Evolutionary conservation across 2,797 vertebrate genomes (phyloP), one percentile per base, ranked within the genome.

Genomic region (Agapornis canus): DNA sequence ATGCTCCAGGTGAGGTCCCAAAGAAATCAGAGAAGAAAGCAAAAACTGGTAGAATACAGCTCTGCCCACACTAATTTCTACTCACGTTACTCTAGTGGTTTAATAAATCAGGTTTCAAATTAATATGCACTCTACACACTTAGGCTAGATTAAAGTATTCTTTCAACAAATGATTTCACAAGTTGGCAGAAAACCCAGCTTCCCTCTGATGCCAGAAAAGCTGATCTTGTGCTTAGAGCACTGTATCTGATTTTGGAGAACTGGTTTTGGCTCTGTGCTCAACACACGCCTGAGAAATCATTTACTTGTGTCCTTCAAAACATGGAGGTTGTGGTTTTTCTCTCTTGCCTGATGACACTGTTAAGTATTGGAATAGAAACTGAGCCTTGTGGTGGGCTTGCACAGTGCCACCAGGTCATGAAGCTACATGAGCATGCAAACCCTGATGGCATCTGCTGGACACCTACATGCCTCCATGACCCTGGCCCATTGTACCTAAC

Each of bases 111-210:
- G 14, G 37, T 76, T 89, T 59, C 51, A 52, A 92, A 69, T 88
- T 52, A 79, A 61, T 56, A 60, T 1, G 5, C 6, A 63, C 31
- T 80, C 25, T 22, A 27, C 42, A 59, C 8, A 32, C 2, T 71
- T 29, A 69, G 1, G 13, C 6, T 43, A 72, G 27, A n/a, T 63
- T 73, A 82, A 91, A 91, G 60, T 68, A 66, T 13, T n/a, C 85
- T 86, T 60, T 77, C 63, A 82, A 80, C 43, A 73, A 93, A 76
- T 51, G 66, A 54, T 70, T 89, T 59, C 51, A 66, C 9, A 73
- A 60, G 39, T 4, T 82, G 75, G 48, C 13, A 59, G 31, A 89
- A 86, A 82, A 88, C 9, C 7, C 48, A 82, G 35, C 32, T 69
- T 84, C 25, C 13, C 12, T 26, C 25, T 1, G 2, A 49, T 26